These are phyloP conservation scores for Junco hyemalis DNA, from an alignment of 2,113 vertebrate species.

Conservation along the genomic window DNA sequence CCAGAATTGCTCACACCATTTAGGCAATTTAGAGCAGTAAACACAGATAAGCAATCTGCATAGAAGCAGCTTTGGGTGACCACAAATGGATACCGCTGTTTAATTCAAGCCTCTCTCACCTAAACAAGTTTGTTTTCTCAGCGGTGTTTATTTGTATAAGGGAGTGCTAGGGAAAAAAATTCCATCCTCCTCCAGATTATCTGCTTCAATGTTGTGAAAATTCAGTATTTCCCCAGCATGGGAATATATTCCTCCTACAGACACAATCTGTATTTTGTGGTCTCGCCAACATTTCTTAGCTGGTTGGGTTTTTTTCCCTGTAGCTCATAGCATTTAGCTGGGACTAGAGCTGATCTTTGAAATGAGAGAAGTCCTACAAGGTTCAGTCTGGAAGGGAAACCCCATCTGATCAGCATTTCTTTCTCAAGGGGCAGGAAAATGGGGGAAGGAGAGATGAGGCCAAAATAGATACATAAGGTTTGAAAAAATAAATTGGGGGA, in stretches of 20 bases:
- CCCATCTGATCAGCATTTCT: background rate
- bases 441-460: background rate
- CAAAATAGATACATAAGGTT: background rate
- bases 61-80: slow-evolving; percentile 55
- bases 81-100: slow-evolving; percentile 54
- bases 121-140: slow-evolving; percentile 67
- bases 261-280: slow-evolving; percentile 5
- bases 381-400: background rate
- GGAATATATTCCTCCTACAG: slow-evolving; percentile 60
- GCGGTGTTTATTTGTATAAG: slow-evolving; percentile 43
- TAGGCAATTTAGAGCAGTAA: slow-evolving; percentile 57
- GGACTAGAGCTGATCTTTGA: background rate
- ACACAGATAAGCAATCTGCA: slow-evolving; percentile 62
- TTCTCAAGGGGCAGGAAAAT: background rate
- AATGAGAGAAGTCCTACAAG: background rate
- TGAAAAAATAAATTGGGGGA: background rate
- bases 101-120: slow-evolving; percentile 52
- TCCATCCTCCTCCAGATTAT: slow-evolving; percentile 48
- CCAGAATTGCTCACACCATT: slow-evolving; percentile 50
- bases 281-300: background rate
- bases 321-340: background rate
- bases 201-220: slow-evolving; percentile 53
- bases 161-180: slow-evolving; percentile 48
- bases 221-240: slow-evolving; percentile 55
- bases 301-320: background rate